Evolutionary conservation across 2,888 invertebrate genomes (phyloP).

Genomic region (Oligia latruncula): DNA sequence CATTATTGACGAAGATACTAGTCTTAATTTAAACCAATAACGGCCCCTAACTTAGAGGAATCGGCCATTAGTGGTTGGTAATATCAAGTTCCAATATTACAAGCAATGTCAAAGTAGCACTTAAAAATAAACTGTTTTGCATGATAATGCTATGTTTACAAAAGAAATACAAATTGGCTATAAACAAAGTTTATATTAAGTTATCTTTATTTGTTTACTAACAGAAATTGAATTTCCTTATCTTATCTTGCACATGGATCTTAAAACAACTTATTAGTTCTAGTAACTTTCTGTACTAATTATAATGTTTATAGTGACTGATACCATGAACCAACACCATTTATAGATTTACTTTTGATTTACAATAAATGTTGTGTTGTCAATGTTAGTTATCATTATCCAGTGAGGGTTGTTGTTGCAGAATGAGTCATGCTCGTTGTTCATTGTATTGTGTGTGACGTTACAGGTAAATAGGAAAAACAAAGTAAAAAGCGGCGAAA

Average conservation of each 20-base stretch:
- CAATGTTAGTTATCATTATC: slow-evolving; percentile 9
- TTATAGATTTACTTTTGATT: slow-evolving; percentile 3
- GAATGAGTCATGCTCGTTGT: slow-evolving; percentile 49
- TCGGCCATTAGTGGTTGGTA: not conserved
- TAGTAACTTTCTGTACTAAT: slow-evolving; percentile 11
- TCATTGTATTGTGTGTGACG: slow-evolving; percentile 53
- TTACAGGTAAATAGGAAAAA: slow-evolving; percentile 88
- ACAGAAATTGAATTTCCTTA: slow-evolving; percentile 32
- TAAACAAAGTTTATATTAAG: not conserved
- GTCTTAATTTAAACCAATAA: too few relatives aligned
- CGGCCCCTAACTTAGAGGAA: not conserved
- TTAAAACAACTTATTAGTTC: slow-evolving; percentile 23
- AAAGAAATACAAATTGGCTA: slow-evolving; percentile 9
- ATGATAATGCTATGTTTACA: slow-evolving; percentile 7
- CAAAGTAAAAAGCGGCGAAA: slow-evolving; percentile 86
- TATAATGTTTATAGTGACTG: slow-evolving; percentile 14
- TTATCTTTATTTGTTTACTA: slow-evolving; percentile 39
- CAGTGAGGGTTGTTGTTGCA: slow-evolving; percentile 6
- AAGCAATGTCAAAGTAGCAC: slow-evolving; percentile 13
- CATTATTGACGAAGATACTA: too few relatives aligned
- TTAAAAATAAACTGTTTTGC: not conserved
- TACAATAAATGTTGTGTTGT: slow-evolving; percentile 1
- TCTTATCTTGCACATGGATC: slow-evolving; percentile 47
- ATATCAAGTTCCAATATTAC: not conserved
- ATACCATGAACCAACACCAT: slow-evolving; percentile 24